Base-by-base conservation (phyloP, 2,113 vertebrate species). In the Symphodus melops region DNA sequence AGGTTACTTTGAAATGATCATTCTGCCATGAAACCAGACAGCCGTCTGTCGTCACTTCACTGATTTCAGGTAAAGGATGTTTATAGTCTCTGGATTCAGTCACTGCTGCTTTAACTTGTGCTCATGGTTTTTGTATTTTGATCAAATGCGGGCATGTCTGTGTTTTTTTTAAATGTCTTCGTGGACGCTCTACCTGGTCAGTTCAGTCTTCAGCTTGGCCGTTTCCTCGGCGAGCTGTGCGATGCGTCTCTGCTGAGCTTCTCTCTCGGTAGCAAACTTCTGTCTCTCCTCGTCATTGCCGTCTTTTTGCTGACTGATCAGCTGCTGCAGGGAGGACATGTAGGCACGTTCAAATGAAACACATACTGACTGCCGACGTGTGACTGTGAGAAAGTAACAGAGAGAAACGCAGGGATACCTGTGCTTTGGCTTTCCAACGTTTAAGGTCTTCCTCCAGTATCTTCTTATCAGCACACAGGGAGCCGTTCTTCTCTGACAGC, bases 391-490 rank as follows among this genome's bases (percentile, higher is more conserved):
- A 16, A 17, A 46, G 12, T 11, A 33, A 39, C 42, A 5, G 28
- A 33, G 28, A 33, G 3, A 33, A 33, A 33, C 28, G 23, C 10
- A 51, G 19, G 17, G 42, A 54, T 56, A 98, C 98, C 96, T 99
- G 97, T 62, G 94, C 95, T 67, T 95, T 95, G 51, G 94, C 85
- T 86, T 96, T 98, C 96, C 95, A 96, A 46, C 96, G 97, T 87
- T 96, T 99, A 39, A 98, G 91, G 81, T 99, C 98, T 17, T 99
- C 97, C 80, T 99, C 98, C 62, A 99, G 79, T 1, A 99, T 86
- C 69, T 96, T 98, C 72, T 97, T 99, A 68, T 99, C 98, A 1
- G 98, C 97, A 88, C 98, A 97, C 51, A 99, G 83, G 92, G 96
- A 96, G 12, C 96, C 96, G 3, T 96, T 98, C 83, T 96, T 98